Evolutionary conservation across 2,888 invertebrate species (phyloP).

Genomic region (Matsumyia berberina): DNA sequence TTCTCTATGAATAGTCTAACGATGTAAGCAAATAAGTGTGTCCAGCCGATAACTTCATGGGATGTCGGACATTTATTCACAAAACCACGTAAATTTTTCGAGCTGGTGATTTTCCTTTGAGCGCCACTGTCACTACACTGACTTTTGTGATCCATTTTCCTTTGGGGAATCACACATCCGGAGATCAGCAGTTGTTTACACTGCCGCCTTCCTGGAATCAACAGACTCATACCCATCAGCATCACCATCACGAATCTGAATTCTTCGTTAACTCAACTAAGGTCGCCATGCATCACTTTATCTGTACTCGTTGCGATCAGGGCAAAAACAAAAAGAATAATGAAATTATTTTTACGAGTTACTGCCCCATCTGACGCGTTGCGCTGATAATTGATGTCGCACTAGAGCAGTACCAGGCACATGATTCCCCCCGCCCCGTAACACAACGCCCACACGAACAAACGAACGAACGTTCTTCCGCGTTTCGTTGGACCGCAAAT

Average conservation of each 20-base stretch:
- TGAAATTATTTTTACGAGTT: conserved; percentile 42
- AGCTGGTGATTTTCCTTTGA: not conserved
- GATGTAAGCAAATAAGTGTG: too few species aligned
- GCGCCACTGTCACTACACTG: not conserved
- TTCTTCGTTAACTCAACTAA: conserved; percentile 32
- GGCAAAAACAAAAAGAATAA: conserved; percentile 17
- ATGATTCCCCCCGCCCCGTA: conserved; percentile 1
- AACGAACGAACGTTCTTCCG: conserved; percentile 55
- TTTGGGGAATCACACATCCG: conserved; percentile 21
- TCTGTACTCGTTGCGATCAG: not conserved
- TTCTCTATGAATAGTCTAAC: too few species aligned
- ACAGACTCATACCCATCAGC: conserved; percentile 25
- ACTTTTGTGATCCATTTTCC: not conserved
- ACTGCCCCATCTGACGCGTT: conserved; percentile 51
- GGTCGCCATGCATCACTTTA: conserved; percentile 37
- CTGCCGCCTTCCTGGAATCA: conserved; percentile 47
- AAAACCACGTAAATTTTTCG: too few species aligned
- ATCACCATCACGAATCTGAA: conserved; percentile 2
- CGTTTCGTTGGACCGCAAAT: conserved; percentile 62
- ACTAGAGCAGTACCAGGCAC: conserved; percentile 69
- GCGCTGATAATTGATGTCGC: conserved; percentile 54
- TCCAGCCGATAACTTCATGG: too few species aligned
- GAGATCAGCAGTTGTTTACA: conserved; percentile 22
- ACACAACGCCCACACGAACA: conserved; percentile 58
- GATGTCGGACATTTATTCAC: too few species aligned